Evolutionary conservation across 2,888 invertebrate species (phyloP).

Genomic region (Scaptomyza cyrtandrae): DNA sequence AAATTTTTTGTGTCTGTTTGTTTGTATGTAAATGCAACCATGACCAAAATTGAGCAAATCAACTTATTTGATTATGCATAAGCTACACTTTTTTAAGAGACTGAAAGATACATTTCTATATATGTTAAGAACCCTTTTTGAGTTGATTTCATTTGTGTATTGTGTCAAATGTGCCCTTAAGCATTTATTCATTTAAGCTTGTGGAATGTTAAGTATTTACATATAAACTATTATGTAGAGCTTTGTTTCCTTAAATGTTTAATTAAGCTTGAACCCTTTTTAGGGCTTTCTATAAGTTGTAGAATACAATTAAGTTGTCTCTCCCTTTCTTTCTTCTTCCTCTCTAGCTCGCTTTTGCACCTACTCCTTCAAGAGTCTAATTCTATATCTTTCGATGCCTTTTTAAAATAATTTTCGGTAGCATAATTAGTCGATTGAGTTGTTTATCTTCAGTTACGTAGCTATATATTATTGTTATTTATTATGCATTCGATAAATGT

Average conservation of each 20-base stretch:
- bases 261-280: too few species aligned
- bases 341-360: too few species aligned
- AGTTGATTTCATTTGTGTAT: not conserved
- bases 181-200: not conserved
- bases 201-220: not conserved
- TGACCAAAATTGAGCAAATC: conserved; percentile 22
- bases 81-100: not conserved
- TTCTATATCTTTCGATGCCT: too few species aligned
- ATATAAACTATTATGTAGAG: not conserved
- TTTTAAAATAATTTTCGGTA: too few species aligned
- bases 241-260: not conserved
- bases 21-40: conserved; percentile 10
- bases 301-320: too few species aligned
- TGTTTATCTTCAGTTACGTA: not conserved
- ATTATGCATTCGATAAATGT: conserved; percentile 42
- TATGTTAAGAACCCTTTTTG: conserved; percentile 13
- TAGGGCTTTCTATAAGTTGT: too few species aligned
- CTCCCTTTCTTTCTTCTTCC: too few species aligned
- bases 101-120: not conserved
- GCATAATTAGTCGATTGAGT: too few species aligned
- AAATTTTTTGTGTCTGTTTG: too few species aligned
- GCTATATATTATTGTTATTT: conserved; percentile 17
- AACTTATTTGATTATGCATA: conserved; percentile 20
- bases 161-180: not conserved
- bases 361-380: too few species aligned